A percentile compares a stretch with the other conserved stretches of the same genome.
Evolutionary conservation across 2,888 invertebrate genomes (phyloP).

Genomic region (Phaonia tiefii): DNA sequence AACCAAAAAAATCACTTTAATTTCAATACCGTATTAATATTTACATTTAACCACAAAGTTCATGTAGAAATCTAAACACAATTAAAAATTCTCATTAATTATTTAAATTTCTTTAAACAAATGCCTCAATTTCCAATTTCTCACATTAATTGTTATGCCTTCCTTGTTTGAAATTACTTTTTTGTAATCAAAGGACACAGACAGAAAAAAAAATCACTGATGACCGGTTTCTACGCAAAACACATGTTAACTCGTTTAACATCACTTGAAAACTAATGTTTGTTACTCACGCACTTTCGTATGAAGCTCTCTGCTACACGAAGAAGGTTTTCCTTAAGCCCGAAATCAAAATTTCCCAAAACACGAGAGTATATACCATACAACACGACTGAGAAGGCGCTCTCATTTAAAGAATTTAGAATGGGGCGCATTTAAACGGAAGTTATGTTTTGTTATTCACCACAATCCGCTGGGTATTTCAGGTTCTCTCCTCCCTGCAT

Average conservation of each 20-base stretch:
- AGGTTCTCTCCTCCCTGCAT: constrained; percentile 12
- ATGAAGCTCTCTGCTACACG: constrained; percentile 43
- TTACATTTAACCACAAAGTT: no score
- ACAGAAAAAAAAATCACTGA: constrained; percentile 1
- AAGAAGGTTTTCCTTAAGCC: constrained; percentile 35
- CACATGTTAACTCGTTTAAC: constrained; percentile 60
- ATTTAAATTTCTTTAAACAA: no score
- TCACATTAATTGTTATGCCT: no score
- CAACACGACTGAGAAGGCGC: neutral
- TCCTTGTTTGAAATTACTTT: neutral
- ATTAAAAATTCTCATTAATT: no score
- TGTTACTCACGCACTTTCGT: constrained; percentile 61
- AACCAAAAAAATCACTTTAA: no score
- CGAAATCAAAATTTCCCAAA: neutral
- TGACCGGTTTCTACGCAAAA: constrained; percentile 48
- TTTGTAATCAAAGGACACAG: neutral
- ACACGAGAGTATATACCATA: neutral
- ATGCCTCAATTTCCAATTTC: no score
- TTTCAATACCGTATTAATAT: no score
- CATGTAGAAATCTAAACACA: no score
- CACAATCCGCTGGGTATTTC: neutral
- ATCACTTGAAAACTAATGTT: constrained; percentile 63
- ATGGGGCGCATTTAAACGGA: constrained; percentile 31
- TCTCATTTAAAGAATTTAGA: neutral
- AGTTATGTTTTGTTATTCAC: constrained; percentile 51